phyloP scores from a whole-genome alignment of 37 sponge, comb jelly and placozoan genomes.

The Lycopodina hypogea region DNA sequence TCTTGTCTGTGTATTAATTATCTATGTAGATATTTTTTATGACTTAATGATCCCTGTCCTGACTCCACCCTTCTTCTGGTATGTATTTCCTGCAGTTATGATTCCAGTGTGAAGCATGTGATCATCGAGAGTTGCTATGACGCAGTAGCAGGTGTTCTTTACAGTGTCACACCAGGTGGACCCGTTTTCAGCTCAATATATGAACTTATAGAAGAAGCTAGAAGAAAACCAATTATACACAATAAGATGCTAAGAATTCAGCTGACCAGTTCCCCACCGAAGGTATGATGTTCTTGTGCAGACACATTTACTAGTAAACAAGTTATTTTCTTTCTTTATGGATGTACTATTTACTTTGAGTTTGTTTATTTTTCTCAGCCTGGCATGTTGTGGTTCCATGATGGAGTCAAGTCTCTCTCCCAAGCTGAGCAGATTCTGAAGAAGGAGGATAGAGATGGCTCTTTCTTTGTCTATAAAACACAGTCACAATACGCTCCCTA shows the following conservation, averaged over 20 bases:
- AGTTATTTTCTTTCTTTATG: not conserved
- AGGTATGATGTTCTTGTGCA: slow-evolving; percentile 35
- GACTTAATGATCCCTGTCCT: no score
- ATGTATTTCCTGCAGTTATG: no score
- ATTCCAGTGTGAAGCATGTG: slow-evolving; percentile 65
- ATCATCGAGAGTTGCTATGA: slow-evolving; percentile 71
- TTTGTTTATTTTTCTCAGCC: slow-evolving; percentile 22
- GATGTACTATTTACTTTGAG: not conserved
- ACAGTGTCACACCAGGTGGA: slow-evolving; percentile 72
- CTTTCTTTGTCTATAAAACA: slow-evolving; percentile 80
- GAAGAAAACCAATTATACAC: slow-evolving; percentile 53
- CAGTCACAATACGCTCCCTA: slow-evolving; percentile 69
- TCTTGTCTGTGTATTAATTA: no score
- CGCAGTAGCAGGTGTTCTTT: slow-evolving; percentile 64
- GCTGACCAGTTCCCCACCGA: slow-evolving; percentile 58
- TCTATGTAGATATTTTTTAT: no score
- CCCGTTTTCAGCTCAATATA: slow-evolving; percentile 63
- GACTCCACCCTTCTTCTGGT: no score
- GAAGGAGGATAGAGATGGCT: slow-evolving; percentile 70
- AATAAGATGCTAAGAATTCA: slow-evolving; percentile 69
- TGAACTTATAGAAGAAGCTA: slow-evolving; percentile 70
- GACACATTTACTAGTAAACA: not conserved
- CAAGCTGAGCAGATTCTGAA: slow-evolving; percentile 63
- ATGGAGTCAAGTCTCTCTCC: slow-evolving; percentile 53
- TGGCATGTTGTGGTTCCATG: slow-evolving; percentile 62